Conservation (phyloP, 2,113 vertebrate genomes). For the Eulemur macaco region DNA sequence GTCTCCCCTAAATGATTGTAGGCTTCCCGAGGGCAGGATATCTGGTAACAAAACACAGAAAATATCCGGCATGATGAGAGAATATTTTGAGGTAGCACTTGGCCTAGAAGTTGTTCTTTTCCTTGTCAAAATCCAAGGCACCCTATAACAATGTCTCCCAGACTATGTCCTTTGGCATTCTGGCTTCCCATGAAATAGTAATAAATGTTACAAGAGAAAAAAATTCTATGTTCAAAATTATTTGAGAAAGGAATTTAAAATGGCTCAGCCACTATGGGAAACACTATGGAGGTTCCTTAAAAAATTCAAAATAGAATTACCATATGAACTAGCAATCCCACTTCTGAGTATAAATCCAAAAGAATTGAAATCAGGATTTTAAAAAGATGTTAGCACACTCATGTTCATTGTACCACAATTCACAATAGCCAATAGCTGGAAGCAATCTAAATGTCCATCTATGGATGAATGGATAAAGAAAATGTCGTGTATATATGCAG, state of each 20-base stretch:
- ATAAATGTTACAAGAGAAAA: conserved; percentile 1
- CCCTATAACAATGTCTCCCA: neutral
- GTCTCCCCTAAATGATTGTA: neutral
- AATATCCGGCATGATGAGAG: neutral
- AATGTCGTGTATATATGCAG: neutral
- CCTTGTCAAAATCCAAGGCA: neutral
- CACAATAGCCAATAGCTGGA: neutral
- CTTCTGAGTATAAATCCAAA: neutral
- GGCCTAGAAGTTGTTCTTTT: neutral
- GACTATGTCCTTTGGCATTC: neutral
- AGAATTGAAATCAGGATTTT: neutral
- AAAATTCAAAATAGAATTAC: neutral
- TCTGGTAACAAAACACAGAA: neutral
- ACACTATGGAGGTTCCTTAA: neutral
- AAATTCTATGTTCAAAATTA: neutral
- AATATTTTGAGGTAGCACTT: neutral
- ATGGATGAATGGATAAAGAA: neutral
- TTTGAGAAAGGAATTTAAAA: neutral
- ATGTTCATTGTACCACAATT: neutral
- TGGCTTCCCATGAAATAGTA: neutral
- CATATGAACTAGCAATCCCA: neutral
- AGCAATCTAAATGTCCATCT: neutral
- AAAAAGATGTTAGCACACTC: neutral
- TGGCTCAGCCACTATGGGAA: neutral
- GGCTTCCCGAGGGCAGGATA: neutral